Conservation (phyloP, 1,140 invertebrate species). For the Ylistrum balloti region DNA sequence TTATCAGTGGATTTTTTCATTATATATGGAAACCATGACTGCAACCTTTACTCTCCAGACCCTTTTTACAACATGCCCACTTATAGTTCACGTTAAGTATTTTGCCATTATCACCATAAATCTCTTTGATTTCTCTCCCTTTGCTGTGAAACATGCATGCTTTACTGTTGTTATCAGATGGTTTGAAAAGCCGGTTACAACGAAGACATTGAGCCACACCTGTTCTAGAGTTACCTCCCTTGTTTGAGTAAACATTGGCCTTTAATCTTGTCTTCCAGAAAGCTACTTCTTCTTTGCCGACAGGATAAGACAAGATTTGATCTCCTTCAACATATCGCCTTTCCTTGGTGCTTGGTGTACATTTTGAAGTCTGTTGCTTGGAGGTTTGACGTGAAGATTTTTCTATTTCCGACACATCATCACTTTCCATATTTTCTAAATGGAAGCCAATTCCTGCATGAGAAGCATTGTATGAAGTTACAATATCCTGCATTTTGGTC, state of each 20-base stretch:
- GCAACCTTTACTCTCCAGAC: slow-evolving; percentile 68
- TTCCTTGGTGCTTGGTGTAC: slow-evolving; percentile 50
- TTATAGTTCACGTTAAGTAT: slow-evolving; percentile 70
- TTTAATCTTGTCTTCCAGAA: slow-evolving; percentile 61
- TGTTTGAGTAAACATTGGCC: slow-evolving; percentile 57
- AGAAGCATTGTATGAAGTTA: slow-evolving; percentile 69
- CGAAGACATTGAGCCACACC: slow-evolving; percentile 83
- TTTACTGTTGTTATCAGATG: slow-evolving; percentile 69
- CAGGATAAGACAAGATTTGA: slow-evolving; percentile 62
- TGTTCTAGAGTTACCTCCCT: slow-evolving; percentile 83
- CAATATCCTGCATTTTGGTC: slow-evolving; percentile 65
- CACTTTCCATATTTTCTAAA: slow-evolving; percentile 63
- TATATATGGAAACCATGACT: slow-evolving; percentile 70
- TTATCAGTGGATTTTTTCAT: too few relatives aligned
- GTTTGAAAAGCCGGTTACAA: slow-evolving; percentile 73
- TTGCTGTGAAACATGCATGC: slow-evolving; percentile 74
- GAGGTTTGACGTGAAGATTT: neutral
- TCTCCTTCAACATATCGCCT: slow-evolving; percentile 70
- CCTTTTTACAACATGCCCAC: slow-evolving; percentile 76
- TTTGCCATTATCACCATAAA: slow-evolving; percentile 70
- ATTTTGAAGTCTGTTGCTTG: neutral
- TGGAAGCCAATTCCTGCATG: slow-evolving; percentile 67
- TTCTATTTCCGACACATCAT: neutral
- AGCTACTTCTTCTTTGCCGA: slow-evolving; percentile 61
- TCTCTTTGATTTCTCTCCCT: slow-evolving; percentile 71